Percentiles rank a stretch among this genome's conserved stretches.
phyloP scores from a whole-genome alignment of 2,797 vertebrate species.

The Cygnus olor region DNA sequence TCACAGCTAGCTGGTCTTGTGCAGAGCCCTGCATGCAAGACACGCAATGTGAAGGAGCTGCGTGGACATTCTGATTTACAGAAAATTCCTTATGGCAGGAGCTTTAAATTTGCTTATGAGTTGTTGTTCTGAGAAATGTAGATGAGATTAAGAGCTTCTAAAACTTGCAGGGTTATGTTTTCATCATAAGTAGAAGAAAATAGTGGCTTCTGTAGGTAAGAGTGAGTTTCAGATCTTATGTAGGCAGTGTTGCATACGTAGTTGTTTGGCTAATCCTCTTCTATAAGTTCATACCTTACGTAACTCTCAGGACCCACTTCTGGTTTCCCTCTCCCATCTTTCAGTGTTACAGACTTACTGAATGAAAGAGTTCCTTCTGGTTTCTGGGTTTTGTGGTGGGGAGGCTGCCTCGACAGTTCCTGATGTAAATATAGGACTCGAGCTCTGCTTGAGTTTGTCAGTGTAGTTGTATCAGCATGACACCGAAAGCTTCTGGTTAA shows the following conservation, averaged over 20 bases:
- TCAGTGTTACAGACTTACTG: neutral
- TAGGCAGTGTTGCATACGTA: accelerated
- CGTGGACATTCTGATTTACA: no score
- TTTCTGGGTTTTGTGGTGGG: neutral
- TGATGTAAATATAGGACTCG: neutral
- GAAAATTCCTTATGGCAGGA: neutral
- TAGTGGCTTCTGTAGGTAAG: neutral
- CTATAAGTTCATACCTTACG: neutral
- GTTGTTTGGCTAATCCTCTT: neutral
- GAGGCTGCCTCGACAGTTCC: neutral
- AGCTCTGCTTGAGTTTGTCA: neutral
- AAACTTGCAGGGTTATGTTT: no score
- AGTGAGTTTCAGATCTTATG: neutral
- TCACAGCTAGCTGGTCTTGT: accelerated
- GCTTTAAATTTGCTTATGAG: neutral
- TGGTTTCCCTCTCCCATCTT: neutral
- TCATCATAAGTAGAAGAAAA: neutral
- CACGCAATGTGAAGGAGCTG: accelerated
- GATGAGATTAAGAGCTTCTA: neutral
- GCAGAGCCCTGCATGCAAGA: neutral
- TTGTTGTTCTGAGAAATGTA: neutral
- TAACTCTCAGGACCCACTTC: neutral
- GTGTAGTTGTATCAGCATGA: neutral
- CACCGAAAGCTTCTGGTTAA: neutral
- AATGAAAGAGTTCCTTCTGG: neutral